Percentiles rank a stretch among this genome's conserved stretches.
Conservation (phyloP, 2,797 vertebrate species). For the Monodelphis domestica region DNA sequence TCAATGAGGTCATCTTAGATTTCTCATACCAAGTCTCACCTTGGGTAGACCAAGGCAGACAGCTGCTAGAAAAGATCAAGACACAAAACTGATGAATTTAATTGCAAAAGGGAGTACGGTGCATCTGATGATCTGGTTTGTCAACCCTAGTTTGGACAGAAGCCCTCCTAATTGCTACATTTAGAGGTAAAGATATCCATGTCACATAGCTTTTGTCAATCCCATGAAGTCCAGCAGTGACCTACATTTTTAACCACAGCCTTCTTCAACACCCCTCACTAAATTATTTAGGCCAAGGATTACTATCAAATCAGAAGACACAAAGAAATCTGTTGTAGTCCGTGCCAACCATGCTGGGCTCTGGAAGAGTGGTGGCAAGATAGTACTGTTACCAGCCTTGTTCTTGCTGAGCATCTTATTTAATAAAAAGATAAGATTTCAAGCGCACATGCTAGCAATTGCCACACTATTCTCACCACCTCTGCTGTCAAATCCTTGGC, state of each 20-base stretch:
- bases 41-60: not conserved
- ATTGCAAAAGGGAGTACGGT: not conserved
- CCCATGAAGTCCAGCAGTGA: rapidly evolving
- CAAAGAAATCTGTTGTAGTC: not conserved
- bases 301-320: not conserved
- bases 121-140: not conserved
- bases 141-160: not conserved
- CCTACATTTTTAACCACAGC: too few species aligned
- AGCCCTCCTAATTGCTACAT: not conserved
- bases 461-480: not conserved
- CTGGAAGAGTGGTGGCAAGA: not conserved
- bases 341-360: not conserved
- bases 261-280: not conserved
- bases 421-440: not conserved
- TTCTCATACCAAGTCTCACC: not conserved
- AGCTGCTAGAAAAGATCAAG: not conserved
- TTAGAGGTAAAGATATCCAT: not conserved
- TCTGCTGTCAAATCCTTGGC: not conserved
- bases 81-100: not conserved
- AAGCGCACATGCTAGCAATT: not conserved
- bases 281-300: not conserved
- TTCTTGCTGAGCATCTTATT: slow-evolving; percentile 1
- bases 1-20: not conserved
- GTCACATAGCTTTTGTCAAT: not conserved
- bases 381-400: not conserved